A percentile compares a stretch with the other conserved stretches of the same genome.
Conservation (phyloP, 2,113 vertebrate genomes). For the Furnarius figulus region DNA sequence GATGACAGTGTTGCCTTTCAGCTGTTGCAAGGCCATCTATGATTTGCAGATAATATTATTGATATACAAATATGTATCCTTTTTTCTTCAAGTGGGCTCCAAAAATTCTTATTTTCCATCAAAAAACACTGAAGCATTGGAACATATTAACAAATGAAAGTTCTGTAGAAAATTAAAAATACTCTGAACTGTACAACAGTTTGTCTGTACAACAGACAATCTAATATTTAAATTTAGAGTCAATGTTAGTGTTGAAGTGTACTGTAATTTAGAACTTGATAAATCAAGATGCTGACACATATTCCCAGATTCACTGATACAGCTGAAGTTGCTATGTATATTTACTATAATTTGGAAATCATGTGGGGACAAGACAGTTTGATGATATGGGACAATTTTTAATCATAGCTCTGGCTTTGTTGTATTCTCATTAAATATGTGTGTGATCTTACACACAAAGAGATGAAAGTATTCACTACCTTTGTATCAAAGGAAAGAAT, state of each 20-base stretch:
- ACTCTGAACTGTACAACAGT: not conserved
- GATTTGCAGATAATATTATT: not conserved
- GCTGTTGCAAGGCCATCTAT: not conserved
- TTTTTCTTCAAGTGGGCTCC: not conserved
- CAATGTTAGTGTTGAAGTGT: not conserved
- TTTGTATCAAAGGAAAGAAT: constrained; percentile 26
- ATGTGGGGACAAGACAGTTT: not conserved
- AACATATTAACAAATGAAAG: not conserved
- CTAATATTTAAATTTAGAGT: not conserved
- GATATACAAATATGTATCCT: not conserved
- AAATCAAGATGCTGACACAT: not conserved
- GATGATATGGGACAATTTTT: not conserved
- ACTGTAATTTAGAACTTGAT: not conserved
- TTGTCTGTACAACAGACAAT: not conserved
- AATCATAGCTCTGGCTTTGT: constrained; percentile 1
- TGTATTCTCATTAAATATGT: constrained; percentile 17
- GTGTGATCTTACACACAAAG: not conserved
- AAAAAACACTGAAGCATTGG: not conserved
- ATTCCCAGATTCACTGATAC: not conserved
- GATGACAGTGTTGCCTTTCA: not conserved
- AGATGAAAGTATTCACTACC: constrained; percentile 11
- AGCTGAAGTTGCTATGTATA: not conserved
- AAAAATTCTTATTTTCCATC: not conserved
- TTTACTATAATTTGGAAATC: not conserved
- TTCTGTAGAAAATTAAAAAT: not conserved